Percentiles rank a stretch among this genome's conserved stretches.
Evolutionary conservation across 2,113 vertebrate genomes (phyloP).

Genomic region (Crotalus viridis): DNA sequence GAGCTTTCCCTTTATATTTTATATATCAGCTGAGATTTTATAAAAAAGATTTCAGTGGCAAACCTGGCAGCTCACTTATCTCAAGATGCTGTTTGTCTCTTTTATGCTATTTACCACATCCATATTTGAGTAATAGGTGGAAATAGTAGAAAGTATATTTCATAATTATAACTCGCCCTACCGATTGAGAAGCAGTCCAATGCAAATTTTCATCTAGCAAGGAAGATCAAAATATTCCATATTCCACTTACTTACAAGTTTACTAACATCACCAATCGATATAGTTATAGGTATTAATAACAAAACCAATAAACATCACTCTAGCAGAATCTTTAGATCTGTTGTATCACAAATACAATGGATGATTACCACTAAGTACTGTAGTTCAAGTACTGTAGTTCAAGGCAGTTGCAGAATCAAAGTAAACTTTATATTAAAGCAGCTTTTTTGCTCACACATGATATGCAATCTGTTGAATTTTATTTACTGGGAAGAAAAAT

Average conservation of each 20-base stretch:
- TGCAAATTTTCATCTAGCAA: background rate
- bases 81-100: background rate
- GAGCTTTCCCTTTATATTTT: background rate
- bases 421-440: background rate
- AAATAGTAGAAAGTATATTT: background rate
- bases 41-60: background rate
- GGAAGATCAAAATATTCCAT: background rate
- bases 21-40: background rate
- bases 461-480: background rate
- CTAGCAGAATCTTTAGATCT: background rate
- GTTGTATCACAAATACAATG: background rate
- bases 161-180: background rate
- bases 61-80: background rate
- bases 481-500: background rate
- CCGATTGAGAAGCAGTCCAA: background rate
- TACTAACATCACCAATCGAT: background rate
- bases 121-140: background rate
- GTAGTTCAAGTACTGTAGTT: background rate
- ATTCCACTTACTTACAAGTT: background rate
- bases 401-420: background rate
- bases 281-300: background rate
- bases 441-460: background rate
- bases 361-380: background rate
- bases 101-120: background rate
- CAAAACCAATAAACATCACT: background rate